A percentile compares a stretch with the other conserved stretches of the same genome.
These are phyloP conservation scores for Teleogryllus oceanicus DNA, from an alignment of 2,888 invertebrate species.

Conservation along the genomic window DNA sequence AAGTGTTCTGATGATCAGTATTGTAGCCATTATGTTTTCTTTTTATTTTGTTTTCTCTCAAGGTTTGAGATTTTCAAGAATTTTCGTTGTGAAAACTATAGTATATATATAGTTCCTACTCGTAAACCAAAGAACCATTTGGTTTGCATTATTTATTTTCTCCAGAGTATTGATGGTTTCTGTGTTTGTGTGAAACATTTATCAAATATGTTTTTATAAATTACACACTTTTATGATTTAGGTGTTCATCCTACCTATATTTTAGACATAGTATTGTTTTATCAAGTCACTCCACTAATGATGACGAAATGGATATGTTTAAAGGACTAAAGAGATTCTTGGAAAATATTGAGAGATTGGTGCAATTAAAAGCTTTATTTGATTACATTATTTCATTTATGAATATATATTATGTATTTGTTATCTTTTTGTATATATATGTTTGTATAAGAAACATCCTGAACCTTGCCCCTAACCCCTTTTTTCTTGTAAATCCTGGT, in stretches of 20 bases:
- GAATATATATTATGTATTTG: too few relatives aligned
- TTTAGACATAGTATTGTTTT: constrained; percentile 2
- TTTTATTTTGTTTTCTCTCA: constrained; percentile 2
- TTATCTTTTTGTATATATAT: too few relatives aligned
- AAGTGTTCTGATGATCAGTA: background rate
- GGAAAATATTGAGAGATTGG: background rate
- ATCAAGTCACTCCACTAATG: background rate
- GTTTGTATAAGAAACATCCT: too few relatives aligned
- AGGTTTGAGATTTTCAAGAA: background rate
- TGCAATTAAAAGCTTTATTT: constrained; percentile 10
- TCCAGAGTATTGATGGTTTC: constrained; percentile 18
- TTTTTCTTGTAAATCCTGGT: too few relatives aligned
- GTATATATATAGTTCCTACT: constrained; percentile 28
- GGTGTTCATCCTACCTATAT: constrained; percentile 18
- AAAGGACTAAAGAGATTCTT: background rate
- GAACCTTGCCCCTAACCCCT: too few relatives aligned
- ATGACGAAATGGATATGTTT: constrained; percentile 11
- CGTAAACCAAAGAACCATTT: background rate
- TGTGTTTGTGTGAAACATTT: constrained; percentile 12
- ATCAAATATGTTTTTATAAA: constrained; percentile 1
- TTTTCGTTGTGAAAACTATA: background rate
- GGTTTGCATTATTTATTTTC: constrained; percentile 19
- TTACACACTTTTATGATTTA: constrained; percentile 1
- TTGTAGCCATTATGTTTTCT: background rate
- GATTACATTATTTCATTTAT: background rate